A percentile compares a stretch with the other conserved stretches of the same genome.
These are phyloP conservation scores for Stercorarius parasiticus DNA, from an alignment of 2,113 vertebrate species.

Conservation along the genomic window DNA sequence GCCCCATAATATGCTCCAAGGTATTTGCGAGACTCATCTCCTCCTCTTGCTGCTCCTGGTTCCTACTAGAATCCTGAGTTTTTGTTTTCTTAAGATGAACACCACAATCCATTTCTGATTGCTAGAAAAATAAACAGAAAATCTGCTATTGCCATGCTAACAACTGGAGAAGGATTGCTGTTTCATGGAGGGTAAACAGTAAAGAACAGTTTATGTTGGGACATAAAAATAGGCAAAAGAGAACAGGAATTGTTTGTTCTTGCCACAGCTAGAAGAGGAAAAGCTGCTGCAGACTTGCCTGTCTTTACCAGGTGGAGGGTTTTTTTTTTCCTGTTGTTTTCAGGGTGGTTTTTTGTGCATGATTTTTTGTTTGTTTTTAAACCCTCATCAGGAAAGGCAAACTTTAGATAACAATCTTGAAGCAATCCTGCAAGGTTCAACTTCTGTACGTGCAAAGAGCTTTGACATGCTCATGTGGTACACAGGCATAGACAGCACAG, in stretches of 20 bases:
- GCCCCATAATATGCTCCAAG: constrained; percentile 90
- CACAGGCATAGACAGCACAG: not conserved
- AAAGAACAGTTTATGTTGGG: not conserved
- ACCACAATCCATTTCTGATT: constrained; percentile 59
- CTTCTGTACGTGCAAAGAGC: not conserved
- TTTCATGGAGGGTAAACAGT: not conserved
- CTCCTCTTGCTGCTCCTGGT: constrained; percentile 38
- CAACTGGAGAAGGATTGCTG: not conserved
- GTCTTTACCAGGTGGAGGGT: not conserved
- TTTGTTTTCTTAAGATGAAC: constrained; percentile 59
- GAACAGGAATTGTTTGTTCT: not conserved
- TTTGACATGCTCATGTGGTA: not conserved
- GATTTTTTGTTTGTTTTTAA: not conserved
- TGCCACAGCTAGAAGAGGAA: not conserved
- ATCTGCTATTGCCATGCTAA: not conserved
- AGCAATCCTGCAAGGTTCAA: not conserved
- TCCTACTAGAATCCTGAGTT: constrained; percentile 57
- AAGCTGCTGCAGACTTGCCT: not conserved
- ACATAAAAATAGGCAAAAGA: not conserved
- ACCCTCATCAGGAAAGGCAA: not conserved
- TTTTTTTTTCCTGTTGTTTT: not conserved
- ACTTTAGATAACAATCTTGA: not conserved
- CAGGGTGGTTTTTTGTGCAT: no score
- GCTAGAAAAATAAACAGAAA: constrained; percentile 43
- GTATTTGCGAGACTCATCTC: constrained; percentile 75